Base-by-base conservation (phyloP, 2,797 vertebrate species). In the Buceros bicornis region DNA sequence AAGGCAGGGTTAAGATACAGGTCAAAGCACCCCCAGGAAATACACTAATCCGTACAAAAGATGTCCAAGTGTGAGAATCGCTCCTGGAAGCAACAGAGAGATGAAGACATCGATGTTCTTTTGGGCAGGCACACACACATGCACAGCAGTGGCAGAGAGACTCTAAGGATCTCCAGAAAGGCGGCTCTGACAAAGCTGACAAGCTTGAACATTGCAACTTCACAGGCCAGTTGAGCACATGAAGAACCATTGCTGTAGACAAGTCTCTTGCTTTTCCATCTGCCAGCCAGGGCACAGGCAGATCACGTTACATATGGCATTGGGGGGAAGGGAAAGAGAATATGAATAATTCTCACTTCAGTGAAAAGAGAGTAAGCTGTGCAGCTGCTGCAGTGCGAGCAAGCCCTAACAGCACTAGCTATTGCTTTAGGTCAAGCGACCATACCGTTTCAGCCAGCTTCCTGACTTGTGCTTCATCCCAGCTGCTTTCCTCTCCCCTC, bases 221-320 rank as follows among this genome's bases (percentile, higher is more conserved):
- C 81, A 69, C 48, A 66, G 77, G 29, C 35, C 83, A 69, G 61
- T 21, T 20, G 65, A 96, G 61, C 40, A 56, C 77, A 43, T 13
- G 33, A 92, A 61, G 51, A 94, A 79, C 83, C 24, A 45, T 26
- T 58, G 67, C 83, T 70, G 87, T 83, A 78, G 65, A 82, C 40
- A 25, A 43, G 66, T 6, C 60, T 57, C 78, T 81, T 53, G 74
- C 60, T 82, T 82, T 90, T 94, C 95, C 93, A 95, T 92, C 88
- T 95, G 94, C 80, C 78, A 74, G 77, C 45, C 83, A 51, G 51
- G 81, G 77, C 82, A 82, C 45, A 37, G 57, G 73, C 65, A 76
- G 77, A 80, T 90, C 78, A 45, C 0, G 4, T 92, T 94, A 66
- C 93, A 70, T 35, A 86, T 86, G 85, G 84, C 62, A 16, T 3